Evolutionary conservation across 2,888 invertebrate species (phyloP).

Genomic region (Xylophagus ater): DNA sequence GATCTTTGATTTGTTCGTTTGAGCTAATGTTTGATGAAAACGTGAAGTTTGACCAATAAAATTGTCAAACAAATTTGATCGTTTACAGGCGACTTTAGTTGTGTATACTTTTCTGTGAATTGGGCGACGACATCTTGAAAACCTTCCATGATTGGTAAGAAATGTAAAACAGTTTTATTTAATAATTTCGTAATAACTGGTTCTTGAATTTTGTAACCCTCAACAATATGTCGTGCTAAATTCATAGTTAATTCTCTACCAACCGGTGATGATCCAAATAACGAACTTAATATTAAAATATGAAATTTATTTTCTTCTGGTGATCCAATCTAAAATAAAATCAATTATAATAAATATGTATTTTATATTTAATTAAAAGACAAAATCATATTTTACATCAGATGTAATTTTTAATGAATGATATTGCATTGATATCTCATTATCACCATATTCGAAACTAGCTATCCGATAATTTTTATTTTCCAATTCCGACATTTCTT

Average conservation of each 20-base stretch:
- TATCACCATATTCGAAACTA: slow-evolving; percentile 58
- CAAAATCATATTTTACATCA: slow-evolving; percentile 43
- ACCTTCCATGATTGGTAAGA: slow-evolving; percentile 51
- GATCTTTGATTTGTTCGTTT: too few species aligned
- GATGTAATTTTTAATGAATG: slow-evolving; percentile 62
- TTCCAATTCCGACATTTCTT: slow-evolving; percentile 55
- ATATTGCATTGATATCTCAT: slow-evolving; percentile 51
- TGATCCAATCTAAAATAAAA: slow-evolving; percentile 50
- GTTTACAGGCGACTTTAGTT: too few species aligned
- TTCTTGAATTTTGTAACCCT: slow-evolving; percentile 58
- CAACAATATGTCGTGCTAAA: slow-evolving; percentile 68
- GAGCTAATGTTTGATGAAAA: too few species aligned
- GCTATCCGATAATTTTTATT: slow-evolving; percentile 54
- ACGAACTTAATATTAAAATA: slow-evolving; percentile 70
- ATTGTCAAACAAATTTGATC: too few species aligned
- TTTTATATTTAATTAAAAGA: slow-evolving; percentile 3
- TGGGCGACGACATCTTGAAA: slow-evolving; percentile 26
- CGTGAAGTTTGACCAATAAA: too few species aligned
- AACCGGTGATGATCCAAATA: slow-evolving; percentile 69
- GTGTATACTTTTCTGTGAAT: slow-evolving; percentile 31
- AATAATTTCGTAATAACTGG: slow-evolving; percentile 53
- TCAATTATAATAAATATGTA: slow-evolving; percentile 1
- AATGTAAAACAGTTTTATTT: slow-evolving; percentile 61
- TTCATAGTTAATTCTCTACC: slow-evolving; percentile 76
- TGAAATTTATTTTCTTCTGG: slow-evolving; percentile 75